These are phyloP conservation scores for Panagrolaimus sp. DNA, from an alignment of 1,140 invertebrate genomes.

Conservation along the genomic window DNA sequence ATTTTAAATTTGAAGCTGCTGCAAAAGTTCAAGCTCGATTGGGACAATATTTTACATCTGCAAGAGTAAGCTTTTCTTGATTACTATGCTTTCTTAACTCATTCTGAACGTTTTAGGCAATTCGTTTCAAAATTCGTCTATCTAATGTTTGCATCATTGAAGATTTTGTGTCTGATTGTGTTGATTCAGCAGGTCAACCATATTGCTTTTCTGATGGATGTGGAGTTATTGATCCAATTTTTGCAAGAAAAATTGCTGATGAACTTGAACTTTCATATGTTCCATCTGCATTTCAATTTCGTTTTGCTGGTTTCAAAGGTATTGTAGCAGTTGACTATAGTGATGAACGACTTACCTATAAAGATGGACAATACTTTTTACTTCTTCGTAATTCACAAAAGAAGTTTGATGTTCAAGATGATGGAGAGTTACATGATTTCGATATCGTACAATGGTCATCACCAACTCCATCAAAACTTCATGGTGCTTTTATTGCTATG, in stretches of 20 bases:
- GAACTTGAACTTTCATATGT: conserved; percentile 15
- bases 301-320: neutral
- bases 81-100: no score
- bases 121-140: neutral
- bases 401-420: no score
- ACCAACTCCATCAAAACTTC: no score
- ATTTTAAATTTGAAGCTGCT: neutral
- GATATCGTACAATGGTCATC: no score
- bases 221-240: neutral
- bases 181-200: neutral
- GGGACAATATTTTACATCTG: neutral
- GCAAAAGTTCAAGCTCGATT: neutral
- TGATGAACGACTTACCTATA: no score
- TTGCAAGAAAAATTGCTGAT: neutral
- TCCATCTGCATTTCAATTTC: conserved; percentile 30
- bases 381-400: no score
- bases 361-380: no score
- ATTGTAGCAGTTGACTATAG: neutral
- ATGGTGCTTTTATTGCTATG: no score
- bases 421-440: no score
- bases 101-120: neutral
- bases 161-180: neutral
- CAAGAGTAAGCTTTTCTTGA: neutral
- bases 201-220: conserved; percentile 3
- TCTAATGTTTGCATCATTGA: neutral